Evolutionary conservation across 1,140 invertebrate genomes (phyloP), one percentile per base, ranked within the genome.

Genomic region (Kradibia gibbosae): DNA sequence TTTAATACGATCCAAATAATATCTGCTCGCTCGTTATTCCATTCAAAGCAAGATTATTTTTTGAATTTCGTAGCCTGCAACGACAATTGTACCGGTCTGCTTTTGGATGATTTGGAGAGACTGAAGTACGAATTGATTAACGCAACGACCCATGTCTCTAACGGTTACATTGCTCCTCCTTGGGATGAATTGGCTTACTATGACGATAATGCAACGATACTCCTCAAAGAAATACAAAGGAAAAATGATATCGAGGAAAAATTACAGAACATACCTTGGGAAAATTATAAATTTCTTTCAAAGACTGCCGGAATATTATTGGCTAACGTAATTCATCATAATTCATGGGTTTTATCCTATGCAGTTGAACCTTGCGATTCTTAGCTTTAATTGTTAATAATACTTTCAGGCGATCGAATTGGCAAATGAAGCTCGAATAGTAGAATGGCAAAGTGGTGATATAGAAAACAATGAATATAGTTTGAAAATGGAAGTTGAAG

Each of bases 11-110:
- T n/a, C n/a, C n/a, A n/a, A n/a, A n/a, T n/a, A n/a, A n/a, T n/a
- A n/a, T n/a, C n/a, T n/a, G n/a, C n/a, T n/a, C n/a, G n/a, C n/a
- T n/a, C n/a, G n/a, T n/a, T n/a, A n/a, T n/a, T n/a, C n/a, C n/a
- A n/a, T n/a, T n/a, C n/a, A n/a, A n/a, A n/a, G n/a, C n/a, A n/a
- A 48, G 7, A 67, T n/a, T 36, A n/a, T 39, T 39, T 39, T 17
- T 28, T 72, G 0, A n/a, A 75, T 42, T 42, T 15, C n/a, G 11
- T 10, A 97, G 97, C 96, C 28, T 99, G 98, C 89, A 93, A 95
- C 84, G 97, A 98, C 87, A 97, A 97, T 72, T 99, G 98, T 86
- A 97, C 96, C 1, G 94, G 96, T 78, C 92, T 96, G 0, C 91
- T 99, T 5, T 92, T 99, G 74, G 93, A 96, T 83, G 94, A 95